Conservation (phyloP, 2,797 vertebrate genomes). For the Pelochelys cantorii region DNA sequence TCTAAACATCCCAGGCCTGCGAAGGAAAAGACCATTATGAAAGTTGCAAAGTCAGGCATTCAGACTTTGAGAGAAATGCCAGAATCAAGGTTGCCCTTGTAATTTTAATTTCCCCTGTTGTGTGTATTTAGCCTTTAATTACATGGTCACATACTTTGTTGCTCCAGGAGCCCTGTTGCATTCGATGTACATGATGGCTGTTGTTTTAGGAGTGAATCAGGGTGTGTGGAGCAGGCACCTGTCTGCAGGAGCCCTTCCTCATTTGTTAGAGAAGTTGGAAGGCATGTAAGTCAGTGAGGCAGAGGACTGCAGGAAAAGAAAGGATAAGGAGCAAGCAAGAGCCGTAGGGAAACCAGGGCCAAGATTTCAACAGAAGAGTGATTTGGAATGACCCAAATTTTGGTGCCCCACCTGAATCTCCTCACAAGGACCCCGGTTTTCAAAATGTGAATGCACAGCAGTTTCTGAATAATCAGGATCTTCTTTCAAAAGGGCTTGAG, state of each 20-base stretch:
- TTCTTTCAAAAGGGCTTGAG: not conserved
- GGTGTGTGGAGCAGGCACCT: not conserved
- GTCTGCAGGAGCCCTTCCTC: not conserved
- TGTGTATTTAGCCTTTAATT: not conserved
- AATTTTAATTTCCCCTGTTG: not conserved
- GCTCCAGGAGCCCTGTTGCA: not conserved
- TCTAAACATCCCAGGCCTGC: not conserved
- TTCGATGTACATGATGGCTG: not conserved
- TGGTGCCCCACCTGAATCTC: not conserved
- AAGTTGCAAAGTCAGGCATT: not conserved
- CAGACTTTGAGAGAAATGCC: not conserved
- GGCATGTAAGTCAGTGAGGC: not conserved
- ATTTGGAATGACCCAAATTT: not conserved
- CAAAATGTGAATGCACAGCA: not conserved
- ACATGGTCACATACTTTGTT: not conserved
- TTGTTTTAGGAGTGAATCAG: not conserved
- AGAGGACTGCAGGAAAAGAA: not conserved
- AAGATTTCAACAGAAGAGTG: not conserved
- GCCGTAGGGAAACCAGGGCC: not conserved
- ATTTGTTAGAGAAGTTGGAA: not conserved
- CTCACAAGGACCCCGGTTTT: not conserved
- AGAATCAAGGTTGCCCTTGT: not conserved
- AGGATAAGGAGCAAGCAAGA: not conserved
- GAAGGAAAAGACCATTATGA: not conserved
- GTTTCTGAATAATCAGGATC: not conserved